These are phyloP conservation scores for Varecia variegata DNA, from an alignment of 2,797 vertebrate species.

Conservation along the genomic window DNA sequence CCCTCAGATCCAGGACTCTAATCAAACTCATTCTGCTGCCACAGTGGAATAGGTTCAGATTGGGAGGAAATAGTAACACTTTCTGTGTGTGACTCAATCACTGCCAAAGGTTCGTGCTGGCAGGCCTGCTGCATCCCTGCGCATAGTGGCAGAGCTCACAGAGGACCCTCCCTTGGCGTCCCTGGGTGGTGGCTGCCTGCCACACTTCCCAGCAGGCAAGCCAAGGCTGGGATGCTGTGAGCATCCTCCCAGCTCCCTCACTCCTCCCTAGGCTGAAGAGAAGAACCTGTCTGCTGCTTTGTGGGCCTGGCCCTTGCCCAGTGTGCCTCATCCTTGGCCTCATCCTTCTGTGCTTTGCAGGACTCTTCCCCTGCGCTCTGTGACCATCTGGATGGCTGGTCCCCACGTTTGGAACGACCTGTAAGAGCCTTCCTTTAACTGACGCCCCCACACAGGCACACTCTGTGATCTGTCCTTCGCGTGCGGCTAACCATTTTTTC, in stretches of 20 bases:
- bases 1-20: neutral
- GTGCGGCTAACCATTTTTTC: neutral
- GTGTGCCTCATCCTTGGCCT: neutral
- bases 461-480: neutral
- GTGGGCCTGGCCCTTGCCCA: neutral
- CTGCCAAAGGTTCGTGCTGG: neutral
- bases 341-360: neutral
- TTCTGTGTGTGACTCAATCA: neutral
- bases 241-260: neutral
- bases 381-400: too few relatives aligned
- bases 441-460: neutral
- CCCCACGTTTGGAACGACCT: neutral
- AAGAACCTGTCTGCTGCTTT: fast-evolving
- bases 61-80: neutral
- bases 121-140: fast-evolving
- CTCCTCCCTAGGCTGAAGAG: neutral
- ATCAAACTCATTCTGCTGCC: neutral
- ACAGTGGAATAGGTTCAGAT: neutral
- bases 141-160: neutral
- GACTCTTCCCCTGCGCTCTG: neutral
- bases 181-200: neutral
- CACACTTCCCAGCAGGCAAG: neutral
- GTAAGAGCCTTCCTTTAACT: neutral
- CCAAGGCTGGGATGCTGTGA: neutral
- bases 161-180: neutral